These are phyloP conservation scores for Tauraco hartlaubi DNA, from an alignment of 2,797 vertebrate species.

Conservation along the genomic window DNA sequence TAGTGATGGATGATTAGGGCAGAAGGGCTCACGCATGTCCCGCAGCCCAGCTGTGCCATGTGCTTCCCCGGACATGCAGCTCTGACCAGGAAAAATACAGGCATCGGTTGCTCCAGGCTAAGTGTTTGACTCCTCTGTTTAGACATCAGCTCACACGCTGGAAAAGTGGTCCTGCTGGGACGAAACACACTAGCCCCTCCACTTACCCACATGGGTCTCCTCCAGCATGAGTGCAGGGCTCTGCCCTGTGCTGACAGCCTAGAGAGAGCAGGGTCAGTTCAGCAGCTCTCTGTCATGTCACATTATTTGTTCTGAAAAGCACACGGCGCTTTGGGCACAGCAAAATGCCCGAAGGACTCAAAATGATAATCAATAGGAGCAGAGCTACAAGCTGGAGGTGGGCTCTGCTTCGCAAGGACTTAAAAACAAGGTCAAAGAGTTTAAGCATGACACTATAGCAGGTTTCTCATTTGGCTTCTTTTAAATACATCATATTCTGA, in stretches of 20 bases:
- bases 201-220: background rate
- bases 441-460: background rate
- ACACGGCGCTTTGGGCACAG: background rate
- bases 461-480: background rate
- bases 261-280: background rate
- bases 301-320: conserved; percentile 18
- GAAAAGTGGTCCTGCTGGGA: background rate
- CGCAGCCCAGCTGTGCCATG: rapidly evolving
- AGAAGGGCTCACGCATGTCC: background rate
- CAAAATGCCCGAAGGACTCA: background rate
- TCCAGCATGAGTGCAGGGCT: background rate
- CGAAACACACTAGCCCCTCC: background rate
- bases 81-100: background rate
- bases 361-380: conserved; percentile 26
- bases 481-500: background rate
- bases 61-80: background rate
- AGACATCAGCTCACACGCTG: background rate
- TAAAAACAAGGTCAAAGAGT: conserved; percentile 29
- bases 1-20: background rate
- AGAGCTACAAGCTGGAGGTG: conserved; percentile 4
- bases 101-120: background rate
- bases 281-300: conserved; percentile 23
- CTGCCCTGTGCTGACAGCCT: background rate
- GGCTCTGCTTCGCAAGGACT: background rate
- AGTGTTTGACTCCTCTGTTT: background rate